phyloP scores from a whole-genome alignment of 53 echinoderm and acorn worm genomes.

The Hippasteria phrygiana region DNA sequence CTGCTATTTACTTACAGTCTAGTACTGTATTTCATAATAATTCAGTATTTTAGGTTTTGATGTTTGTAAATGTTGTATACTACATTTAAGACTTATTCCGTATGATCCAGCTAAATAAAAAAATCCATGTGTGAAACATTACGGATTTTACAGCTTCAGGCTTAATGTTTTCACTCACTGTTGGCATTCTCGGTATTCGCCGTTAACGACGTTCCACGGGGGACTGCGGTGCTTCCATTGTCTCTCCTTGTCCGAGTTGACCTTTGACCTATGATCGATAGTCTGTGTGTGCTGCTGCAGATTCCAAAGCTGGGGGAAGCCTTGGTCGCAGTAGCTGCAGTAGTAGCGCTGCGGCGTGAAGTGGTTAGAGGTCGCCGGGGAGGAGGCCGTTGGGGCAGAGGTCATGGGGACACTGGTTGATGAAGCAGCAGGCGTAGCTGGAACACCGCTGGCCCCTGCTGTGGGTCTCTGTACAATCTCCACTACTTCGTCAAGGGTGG shows the following conservation, averaged over 20 bases:
- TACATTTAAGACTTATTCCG: too few relatives aligned
- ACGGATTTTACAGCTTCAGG: neutral
- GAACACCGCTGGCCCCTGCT: neutral
- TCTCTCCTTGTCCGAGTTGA: slow-evolving; percentile 91
- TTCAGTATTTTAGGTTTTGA: too few relatives aligned
- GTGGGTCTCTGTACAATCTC: neutral
- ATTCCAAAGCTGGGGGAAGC: slow-evolving; percentile 68
- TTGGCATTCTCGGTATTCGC: slow-evolving; percentile 72
- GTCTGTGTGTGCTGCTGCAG: slow-evolving; percentile 78
- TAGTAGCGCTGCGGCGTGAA: slow-evolving; percentile 43
- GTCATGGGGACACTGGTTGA: neutral
- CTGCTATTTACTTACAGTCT: too few relatives aligned
- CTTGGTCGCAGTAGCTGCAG: slow-evolving; percentile 83
- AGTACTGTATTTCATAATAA: too few relatives aligned
- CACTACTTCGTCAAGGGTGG: slow-evolving; percentile 76
- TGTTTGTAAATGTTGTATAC: too few relatives aligned
- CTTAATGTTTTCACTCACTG: neutral
- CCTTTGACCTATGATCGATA: slow-evolving; percentile 73
- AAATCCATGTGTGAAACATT: too few relatives aligned
- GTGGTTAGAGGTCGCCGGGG: slow-evolving; percentile 25
- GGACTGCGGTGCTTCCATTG: slow-evolving; percentile 89
- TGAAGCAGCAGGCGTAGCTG: neutral
- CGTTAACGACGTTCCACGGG: slow-evolving; percentile 82
- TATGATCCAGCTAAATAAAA: too few relatives aligned
- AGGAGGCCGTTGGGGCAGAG: neutral